These are phyloP conservation scores for Resseliella maxima DNA, from an alignment of 2,888 invertebrate genomes.

Conservation along the genomic window DNA sequence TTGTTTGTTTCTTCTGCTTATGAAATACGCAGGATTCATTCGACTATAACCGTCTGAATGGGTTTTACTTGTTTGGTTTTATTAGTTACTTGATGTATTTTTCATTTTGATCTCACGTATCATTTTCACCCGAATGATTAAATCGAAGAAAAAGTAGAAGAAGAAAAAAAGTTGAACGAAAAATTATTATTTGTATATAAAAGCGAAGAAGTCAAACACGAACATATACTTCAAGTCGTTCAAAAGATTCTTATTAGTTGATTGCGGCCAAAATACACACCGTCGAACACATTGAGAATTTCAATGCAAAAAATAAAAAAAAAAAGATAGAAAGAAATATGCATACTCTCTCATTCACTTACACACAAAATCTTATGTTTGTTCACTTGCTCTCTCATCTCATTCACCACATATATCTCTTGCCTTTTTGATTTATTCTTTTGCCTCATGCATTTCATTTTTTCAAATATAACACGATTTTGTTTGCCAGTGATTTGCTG, in stretches of 20 bases:
- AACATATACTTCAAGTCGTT: background rate
- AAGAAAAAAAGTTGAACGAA: too few species aligned
- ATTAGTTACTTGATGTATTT: background rate
- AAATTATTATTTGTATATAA: too few species aligned
- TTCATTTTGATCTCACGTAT: background rate
- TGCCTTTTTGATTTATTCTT: conserved; percentile 24
- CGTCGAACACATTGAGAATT: background rate
- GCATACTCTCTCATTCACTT: background rate
- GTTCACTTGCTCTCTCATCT: background rate
- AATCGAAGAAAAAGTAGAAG: background rate
- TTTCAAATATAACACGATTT: conserved; percentile 15
- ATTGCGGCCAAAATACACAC: background rate
- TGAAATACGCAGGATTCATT: background rate
- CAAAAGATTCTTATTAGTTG: background rate
- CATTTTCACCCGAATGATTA: background rate
- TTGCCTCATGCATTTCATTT: background rate
- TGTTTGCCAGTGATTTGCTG: background rate
- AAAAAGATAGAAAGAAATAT: too few species aligned
- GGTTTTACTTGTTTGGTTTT: background rate
- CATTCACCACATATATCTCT: background rate
- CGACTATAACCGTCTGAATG: background rate
- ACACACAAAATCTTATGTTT: background rate
- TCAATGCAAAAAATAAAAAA: background rate
- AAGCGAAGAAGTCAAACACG: background rate
- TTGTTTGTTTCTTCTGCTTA: background rate